Percentiles rank a stretch among this genome's conserved stretches.
Conservation (phyloP, 2,888 invertebrate genomes). For the Lymantria monacha region DNA sequence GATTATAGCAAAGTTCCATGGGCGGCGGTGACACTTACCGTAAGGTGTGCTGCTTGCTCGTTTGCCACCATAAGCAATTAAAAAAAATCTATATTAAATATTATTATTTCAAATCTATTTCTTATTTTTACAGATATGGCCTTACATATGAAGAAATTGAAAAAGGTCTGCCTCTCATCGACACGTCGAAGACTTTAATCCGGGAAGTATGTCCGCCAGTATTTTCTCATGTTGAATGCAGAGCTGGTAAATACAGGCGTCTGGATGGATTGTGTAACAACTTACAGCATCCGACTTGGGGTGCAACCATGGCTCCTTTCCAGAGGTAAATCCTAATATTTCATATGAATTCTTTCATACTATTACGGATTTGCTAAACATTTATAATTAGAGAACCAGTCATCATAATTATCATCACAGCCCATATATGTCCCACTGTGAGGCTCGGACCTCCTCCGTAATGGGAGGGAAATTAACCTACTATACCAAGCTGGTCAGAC, state of each 20-base stretch:
- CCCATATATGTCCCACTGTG: no score
- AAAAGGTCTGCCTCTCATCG: constrained; percentile 92
- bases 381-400: no score
- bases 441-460: no score
- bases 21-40: no score
- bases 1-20: no score
- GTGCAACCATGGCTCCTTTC: constrained; percentile 92
- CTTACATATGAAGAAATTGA: constrained; percentile 93
- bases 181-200: constrained; percentile 93
- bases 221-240: constrained; percentile 92
- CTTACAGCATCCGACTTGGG: constrained; percentile 94
- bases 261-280: constrained; percentile 95
- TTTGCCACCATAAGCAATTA: no score
- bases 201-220: constrained; percentile 94
- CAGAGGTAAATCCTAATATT: constrained; percentile 82
- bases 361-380: background rate
- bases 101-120: background rate
- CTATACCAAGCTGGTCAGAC: no score
- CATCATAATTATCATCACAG: no score
- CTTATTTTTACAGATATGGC: constrained; percentile 84
- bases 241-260: constrained; percentile 93
- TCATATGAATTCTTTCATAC: background rate
- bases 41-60: no score
- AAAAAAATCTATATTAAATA: no score
- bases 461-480: no score